Evolutionary conservation across 2,113 vertebrate species (phyloP).

Genomic region (Etheostoma spectabile): DNA sequence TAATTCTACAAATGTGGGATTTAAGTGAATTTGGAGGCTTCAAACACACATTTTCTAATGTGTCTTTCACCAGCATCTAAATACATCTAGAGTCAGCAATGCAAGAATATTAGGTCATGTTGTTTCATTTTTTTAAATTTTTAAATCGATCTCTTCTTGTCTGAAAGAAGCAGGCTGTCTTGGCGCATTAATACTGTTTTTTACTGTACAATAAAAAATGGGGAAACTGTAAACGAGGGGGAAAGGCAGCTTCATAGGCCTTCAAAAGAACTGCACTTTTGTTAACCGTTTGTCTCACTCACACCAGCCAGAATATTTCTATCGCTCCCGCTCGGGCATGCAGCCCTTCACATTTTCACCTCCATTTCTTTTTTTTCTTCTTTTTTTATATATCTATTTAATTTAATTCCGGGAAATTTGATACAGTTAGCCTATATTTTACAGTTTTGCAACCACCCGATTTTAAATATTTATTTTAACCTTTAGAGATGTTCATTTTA

Average conservation of each 20-base stretch:
- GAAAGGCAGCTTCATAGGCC: slow-evolving; percentile 15
- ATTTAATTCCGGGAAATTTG: background rate
- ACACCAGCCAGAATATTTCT: slow-evolving; percentile 18
- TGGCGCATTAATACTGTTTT: background rate
- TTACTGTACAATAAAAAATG: slow-evolving; percentile 25
- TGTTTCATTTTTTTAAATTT: background rate
- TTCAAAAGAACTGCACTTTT: slow-evolving; percentile 16
- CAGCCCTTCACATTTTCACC: slow-evolving; percentile 22
- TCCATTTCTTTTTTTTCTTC: background rate
- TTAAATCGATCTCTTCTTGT: background rate
- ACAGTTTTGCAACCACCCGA: background rate
- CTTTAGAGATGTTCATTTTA: background rate
- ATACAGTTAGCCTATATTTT: background rate
- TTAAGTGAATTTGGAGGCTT: background rate
- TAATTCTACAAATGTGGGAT: slow-evolving; percentile 12
- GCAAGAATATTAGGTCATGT: background rate
- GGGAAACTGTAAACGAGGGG: slow-evolving; percentile 5
- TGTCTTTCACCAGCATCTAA: slow-evolving; percentile 8
- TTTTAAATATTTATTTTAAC: background rate
- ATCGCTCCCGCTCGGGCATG: slow-evolving; percentile 8
- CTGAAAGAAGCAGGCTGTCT: background rate
- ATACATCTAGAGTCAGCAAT: background rate
- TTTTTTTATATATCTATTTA: background rate
- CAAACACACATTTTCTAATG: background rate
- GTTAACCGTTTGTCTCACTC: slow-evolving; percentile 32